Percentiles rank a stretch among this genome's conserved stretches.
Conservation (phyloP, 2,888 invertebrate genomes). For the Meta bourneti region DNA sequence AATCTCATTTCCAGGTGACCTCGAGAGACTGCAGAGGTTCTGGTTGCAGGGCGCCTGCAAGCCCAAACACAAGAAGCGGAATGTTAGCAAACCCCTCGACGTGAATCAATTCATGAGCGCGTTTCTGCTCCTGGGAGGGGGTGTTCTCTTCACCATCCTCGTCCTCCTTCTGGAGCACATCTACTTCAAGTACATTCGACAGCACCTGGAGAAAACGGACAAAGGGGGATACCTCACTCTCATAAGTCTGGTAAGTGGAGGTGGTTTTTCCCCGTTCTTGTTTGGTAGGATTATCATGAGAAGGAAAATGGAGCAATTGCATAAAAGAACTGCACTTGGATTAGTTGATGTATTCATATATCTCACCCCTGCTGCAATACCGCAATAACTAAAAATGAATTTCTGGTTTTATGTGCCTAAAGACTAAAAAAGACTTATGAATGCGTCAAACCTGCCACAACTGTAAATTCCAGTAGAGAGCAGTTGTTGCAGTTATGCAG, state of each 20-base stretch:
- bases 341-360: background rate
- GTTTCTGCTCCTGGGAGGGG: conserved; percentile 95
- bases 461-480: no score
- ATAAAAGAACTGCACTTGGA: background rate
- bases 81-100: conserved; percentile 84
- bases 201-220: conserved; percentile 90
- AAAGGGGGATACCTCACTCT: conserved; percentile 95
- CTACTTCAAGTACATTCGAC: conserved; percentile 95
- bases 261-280: no score
- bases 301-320: no score
- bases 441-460: no score
- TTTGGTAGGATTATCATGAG: no score
- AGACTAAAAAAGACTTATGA: no score
- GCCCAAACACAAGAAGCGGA: conserved; percentile 90
- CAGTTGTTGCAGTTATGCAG: no score
- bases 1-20: conserved; percentile 85
- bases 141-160: conserved; percentile 93
- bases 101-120: conserved; percentile 95
- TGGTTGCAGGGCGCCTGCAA: conserved; percentile 99
- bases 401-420: background rate
- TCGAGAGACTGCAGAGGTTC: conserved; percentile 92
- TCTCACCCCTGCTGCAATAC: background rate
- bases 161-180: conserved; percentile 94
- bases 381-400: background rate
- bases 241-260: conserved; percentile 91